These are phyloP conservation scores for Mylabris phalerata DNA, from an alignment of 1,140 invertebrate genomes.

Conservation along the genomic window DNA sequence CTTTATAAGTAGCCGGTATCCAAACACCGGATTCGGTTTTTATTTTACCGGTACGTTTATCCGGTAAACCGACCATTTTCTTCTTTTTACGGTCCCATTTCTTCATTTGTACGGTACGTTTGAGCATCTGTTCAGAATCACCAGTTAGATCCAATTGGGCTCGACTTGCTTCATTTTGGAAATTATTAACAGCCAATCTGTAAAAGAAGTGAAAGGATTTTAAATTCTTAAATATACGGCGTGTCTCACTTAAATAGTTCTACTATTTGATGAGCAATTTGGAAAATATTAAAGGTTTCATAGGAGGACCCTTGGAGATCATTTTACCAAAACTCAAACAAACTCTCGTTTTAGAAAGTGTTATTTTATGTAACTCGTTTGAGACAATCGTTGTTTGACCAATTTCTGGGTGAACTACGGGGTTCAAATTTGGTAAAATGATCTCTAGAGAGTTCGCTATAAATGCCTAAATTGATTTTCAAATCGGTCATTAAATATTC, in stretches of 20 bases:
- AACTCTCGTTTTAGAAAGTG: background rate
- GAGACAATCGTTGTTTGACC: no score
- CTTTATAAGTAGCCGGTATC: conserved; percentile 91
- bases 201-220: conserved; percentile 23
- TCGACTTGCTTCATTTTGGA: conserved; percentile 58
- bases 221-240: no score
- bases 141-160: conserved; percentile 67
- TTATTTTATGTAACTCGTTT: no score
- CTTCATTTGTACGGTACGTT: conserved; percentile 49
- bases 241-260: no score
- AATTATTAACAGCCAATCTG: conserved; percentile 59
- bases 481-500: no score
- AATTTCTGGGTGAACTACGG: no score
- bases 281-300: no score
- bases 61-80: conserved; percentile 62
- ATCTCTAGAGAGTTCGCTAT: no score
- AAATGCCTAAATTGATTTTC: no score
- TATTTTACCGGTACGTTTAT: conserved; percentile 70
- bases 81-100: conserved; percentile 80
- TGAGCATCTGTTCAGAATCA: conserved; percentile 58
- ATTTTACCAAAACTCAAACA: background rate
- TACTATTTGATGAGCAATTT: no score
- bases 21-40: conserved; percentile 90
- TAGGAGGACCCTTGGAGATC: background rate
- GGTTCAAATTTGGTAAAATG: no score